Percentiles rank a stretch among this genome's conserved stretches.
Conservation (phyloP, 1,140 invertebrate species). For the Atta texana region DNA sequence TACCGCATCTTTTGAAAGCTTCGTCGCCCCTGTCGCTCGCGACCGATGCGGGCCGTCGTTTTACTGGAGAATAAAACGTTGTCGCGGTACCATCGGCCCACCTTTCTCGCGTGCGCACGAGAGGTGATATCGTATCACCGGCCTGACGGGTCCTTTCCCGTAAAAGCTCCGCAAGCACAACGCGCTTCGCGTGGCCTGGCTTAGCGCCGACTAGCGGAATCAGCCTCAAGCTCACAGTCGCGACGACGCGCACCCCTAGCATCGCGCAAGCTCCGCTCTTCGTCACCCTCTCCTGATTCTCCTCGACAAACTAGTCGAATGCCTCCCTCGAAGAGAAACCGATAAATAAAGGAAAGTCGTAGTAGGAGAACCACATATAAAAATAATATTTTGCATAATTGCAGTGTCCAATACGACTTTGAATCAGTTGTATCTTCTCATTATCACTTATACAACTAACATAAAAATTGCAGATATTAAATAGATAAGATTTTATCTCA, state of each 20-base stretch:
- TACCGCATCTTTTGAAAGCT: conserved; percentile 79
- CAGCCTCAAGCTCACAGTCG: conserved; percentile 62
- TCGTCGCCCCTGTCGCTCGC: conserved; percentile 44
- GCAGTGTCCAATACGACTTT: background rate
- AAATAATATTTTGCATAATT: conserved; percentile 70
- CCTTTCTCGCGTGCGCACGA: conserved; percentile 62
- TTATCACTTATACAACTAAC: background rate
- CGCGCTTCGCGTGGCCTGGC: conserved; percentile 78
- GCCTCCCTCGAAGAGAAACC: background rate
- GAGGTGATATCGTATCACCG: conserved; percentile 59
- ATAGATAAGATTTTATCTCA: background rate
- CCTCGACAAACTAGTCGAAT: conserved; percentile 5
- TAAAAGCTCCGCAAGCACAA: conserved; percentile 70
- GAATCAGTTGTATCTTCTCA: background rate
- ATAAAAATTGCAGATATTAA: background rate
- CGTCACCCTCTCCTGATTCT: conserved; percentile 46
- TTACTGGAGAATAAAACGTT: conserved; percentile 46
- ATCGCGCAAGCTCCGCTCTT: conserved; percentile 71
- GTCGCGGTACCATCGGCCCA: conserved; percentile 79
- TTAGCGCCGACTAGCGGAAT: conserved; percentile 84
- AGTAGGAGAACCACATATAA: conserved; percentile 43
- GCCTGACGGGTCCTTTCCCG: conserved; percentile 55
- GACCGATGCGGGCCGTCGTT: conserved; percentile 64
- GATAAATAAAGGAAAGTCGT: conserved; percentile 58
- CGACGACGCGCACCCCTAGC: conserved; percentile 35